Percentiles rank a stretch among this genome's conserved stretches.
These are phyloP conservation scores for Oreochromis spilurus DNA, from an alignment of 2,113 vertebrate species.

Conservation along the genomic window DNA sequence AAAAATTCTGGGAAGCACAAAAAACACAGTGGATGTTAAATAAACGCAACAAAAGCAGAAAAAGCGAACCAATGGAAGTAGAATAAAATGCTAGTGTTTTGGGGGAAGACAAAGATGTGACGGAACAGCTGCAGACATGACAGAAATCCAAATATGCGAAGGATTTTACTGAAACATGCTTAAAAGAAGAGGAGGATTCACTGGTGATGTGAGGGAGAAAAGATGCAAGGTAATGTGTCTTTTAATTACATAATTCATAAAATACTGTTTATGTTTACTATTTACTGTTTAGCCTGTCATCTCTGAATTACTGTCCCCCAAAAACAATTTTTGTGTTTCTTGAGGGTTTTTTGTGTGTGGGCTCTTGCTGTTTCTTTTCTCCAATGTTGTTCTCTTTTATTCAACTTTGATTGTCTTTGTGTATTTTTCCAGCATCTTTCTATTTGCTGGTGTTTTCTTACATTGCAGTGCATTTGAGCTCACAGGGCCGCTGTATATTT, in stretches of 20 bases:
- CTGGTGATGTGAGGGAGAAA: neutral
- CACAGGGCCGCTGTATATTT: neutral
- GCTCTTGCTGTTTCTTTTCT: neutral
- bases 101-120: neutral
- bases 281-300: neutral
- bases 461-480: neutral
- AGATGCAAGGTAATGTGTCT: neutral
- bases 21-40: neutral
- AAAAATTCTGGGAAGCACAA: neutral
- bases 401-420: neutral
- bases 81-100: rapidly evolving
- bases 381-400: neutral
- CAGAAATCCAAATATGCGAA: rapidly evolving
- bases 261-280: neutral
- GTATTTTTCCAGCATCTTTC: neutral
- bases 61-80: neutral
- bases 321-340: neutral
- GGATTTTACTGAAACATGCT: neutral
- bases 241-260: neutral
- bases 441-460: neutral
- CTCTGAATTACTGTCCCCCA: neutral
- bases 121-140: rapidly evolving
- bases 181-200: neutral
- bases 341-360: neutral
- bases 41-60: neutral